Evolutionary conservation across 2,888 invertebrate genomes (phyloP).

Genomic region (Agrilus mali): DNA sequence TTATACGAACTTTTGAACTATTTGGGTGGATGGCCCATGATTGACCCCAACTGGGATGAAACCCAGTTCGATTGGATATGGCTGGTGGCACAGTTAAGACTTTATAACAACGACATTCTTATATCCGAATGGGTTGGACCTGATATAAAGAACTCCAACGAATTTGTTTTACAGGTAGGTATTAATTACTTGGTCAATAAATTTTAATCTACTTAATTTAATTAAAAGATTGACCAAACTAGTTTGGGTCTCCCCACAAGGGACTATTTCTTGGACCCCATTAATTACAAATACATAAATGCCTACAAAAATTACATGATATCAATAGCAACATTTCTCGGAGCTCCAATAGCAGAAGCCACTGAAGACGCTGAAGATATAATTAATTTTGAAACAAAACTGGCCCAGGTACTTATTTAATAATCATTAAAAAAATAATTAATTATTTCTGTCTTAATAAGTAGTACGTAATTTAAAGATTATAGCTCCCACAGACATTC

Average conservation of each 20-base stretch:
- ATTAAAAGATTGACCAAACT: slow-evolving; percentile 71
- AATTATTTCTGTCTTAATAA: no score
- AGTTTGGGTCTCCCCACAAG: slow-evolving; percentile 63
- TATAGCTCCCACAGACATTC: slow-evolving; percentile 64
- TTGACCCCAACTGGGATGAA: slow-evolving; percentile 51
- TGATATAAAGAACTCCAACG: slow-evolving; percentile 85
- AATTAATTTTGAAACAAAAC: slow-evolving; percentile 65
- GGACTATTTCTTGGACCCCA: slow-evolving; percentile 60
- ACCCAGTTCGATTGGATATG: slow-evolving; percentile 58
- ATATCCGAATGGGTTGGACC: slow-evolving; percentile 84
- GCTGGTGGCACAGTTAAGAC: slow-evolving; percentile 58
- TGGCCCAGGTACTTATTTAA: slow-evolving; percentile 47
- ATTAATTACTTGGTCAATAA: slow-evolving; percentile 4
- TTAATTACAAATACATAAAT: slow-evolving; percentile 51
- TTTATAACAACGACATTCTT: slow-evolving; percentile 76
- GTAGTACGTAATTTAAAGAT: slow-evolving; percentile 43
- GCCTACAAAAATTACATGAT: slow-evolving; percentile 73
- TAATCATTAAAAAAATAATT: not conserved
- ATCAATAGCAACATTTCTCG: slow-evolving; percentile 59
- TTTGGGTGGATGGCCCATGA: slow-evolving; percentile 84
- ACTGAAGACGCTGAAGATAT: slow-evolving; percentile 55
- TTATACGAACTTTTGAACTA: slow-evolving; percentile 52
- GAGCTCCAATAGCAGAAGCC: slow-evolving; percentile 51
- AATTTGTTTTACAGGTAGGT: slow-evolving; percentile 66
- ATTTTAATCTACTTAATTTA: slow-evolving; percentile 11